Base-by-base conservation (phyloP, 2,113 vertebrate genomes). In the Gulo gulo region DNA sequence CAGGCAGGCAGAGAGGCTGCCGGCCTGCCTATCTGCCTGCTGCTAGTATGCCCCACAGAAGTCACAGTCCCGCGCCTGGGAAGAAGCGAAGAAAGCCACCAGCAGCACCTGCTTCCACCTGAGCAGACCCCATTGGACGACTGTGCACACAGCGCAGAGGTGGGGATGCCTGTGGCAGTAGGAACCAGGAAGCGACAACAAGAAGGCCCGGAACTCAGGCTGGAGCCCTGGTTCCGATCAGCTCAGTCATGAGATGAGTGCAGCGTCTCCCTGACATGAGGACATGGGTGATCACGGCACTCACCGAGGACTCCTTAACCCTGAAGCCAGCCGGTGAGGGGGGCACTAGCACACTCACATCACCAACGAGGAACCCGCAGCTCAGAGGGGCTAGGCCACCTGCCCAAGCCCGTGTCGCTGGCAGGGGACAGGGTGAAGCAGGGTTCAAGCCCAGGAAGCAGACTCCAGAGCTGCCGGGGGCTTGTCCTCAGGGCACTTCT, bases 81-180 rank as follows among this genome's bases (percentile, higher is more conserved):
- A 94, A 94, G 84, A 59, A 74, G 59, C 63, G 59, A 95, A 85
- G 94, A 87, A 86, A 87, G 63, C 2, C 78, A 88, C 76, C 89
- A 63, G 36, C 55, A 80, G 88, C 2, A 21, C 50, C 57, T 21
- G 84, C 81, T 92, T 91, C 73, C 18, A 3, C 71, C 74, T 69
- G 55, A 71, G 52, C 31, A 57, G 65, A 52, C 39, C 36, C 65
- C 39, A 12, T 12, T 3, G 2, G 69, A 23, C 26, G 79, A 73
- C 18, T n/a, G 57, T 39, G 67, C 84, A 67, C 10, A 16, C 5
- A 67, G 87, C 21, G 45, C 13, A 29, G 16, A 63, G 67, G 95
- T 45, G 21, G 88, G 61, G 79, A 29, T 13, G 7, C 23, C 20
- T 4, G 13, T 39, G 86, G 45, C 23, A 61, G 67, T 6, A 4